Evolutionary conservation across 1,140 invertebrate genomes (phyloP), one percentile per base, ranked within the genome.

Genomic region (Pseudomyrmex concolor): DNA sequence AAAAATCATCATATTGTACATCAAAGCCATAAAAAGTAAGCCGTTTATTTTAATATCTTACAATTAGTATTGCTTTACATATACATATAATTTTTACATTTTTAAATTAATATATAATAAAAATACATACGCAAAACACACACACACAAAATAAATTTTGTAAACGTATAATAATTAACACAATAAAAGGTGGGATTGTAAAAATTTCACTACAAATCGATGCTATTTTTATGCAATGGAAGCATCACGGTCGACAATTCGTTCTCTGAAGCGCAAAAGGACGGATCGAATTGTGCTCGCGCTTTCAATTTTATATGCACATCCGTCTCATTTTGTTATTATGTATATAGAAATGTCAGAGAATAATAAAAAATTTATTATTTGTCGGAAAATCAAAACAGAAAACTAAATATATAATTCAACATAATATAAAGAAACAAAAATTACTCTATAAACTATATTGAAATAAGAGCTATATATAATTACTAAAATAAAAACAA

Each of bases 311-410:
- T 91, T 89, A 90, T 88, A 87, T 84, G 73, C 81, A 82, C 72
- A 89, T 83, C 59, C 71, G 84, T 77, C 83, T 89, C 90, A 90
- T 89, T 90, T 87, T 60, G 85, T 89, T 51, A 34, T 34, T 34
- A 34, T 63, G 74, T 67, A 84, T 84, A 87, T 82, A 89, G 83
- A 85, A 90, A 76, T 84, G 85, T 90, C 87, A 84, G 55, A 77
- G 64, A 59, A 67, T 91, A 89, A 90, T 90, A 89, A 91, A 91
- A 91, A 90, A 90, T 91, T 91, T 90, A 91, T 78, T 83, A 84
- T 55, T 54, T 71, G 57, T 72, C 70, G 34, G 68, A 55, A 84
- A 50, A 22, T 13, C 45, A 22, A 50, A 77, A 67, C 67, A 67
- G 25, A 25, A 25, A 25, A 25, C 25, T 25, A 25, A 25, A 25